phyloP scores from a whole-genome alignment of 2,888 invertebrate genomes.

The Hipparchia sbordonii region DNA sequence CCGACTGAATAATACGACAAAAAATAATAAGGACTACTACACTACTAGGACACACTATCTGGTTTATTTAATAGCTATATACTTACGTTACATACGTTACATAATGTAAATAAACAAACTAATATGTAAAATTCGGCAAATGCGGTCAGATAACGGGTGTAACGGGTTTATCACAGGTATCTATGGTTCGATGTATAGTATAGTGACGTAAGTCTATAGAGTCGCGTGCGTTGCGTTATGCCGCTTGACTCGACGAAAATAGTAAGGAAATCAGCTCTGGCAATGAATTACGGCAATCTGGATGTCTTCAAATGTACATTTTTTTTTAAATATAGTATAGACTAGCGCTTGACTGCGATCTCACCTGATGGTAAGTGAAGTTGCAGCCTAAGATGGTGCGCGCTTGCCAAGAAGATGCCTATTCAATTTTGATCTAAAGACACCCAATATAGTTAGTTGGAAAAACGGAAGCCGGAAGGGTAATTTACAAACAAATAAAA shows the following conservation, averaged over 20 bases:
- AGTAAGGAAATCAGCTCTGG: constrained; percentile 35
- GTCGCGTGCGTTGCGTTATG: constrained; percentile 29
- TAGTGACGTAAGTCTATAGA: constrained; percentile 39
- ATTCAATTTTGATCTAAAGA: too few relatives aligned
- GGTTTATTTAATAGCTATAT: not conserved
- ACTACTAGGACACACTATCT: not conserved
- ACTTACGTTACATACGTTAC: not conserved
- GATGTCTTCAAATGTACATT: not conserved
- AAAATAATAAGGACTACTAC: not conserved
- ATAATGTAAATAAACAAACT: constrained; percentile 30
- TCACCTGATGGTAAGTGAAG: too few relatives aligned
- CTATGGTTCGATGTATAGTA: constrained; percentile 27
- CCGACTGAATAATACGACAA: not conserved
- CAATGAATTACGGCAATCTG: not conserved
- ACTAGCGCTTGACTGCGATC: too few relatives aligned
- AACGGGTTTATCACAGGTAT: constrained; percentile 44
- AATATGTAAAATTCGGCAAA: constrained; percentile 42
- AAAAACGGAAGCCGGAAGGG: too few relatives aligned
- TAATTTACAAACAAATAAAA: too few relatives aligned
- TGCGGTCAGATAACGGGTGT: constrained; percentile 48
- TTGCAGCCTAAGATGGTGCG: too few relatives aligned
- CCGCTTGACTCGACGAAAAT: constrained; percentile 34
- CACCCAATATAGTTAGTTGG: too few relatives aligned
- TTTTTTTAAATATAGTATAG: not conserved
- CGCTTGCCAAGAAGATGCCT: too few relatives aligned